Evolutionary conservation across 1,140 invertebrate genomes (phyloP), one percentile per base, ranked within the genome.

Genomic region (Achroia grisella): DNA sequence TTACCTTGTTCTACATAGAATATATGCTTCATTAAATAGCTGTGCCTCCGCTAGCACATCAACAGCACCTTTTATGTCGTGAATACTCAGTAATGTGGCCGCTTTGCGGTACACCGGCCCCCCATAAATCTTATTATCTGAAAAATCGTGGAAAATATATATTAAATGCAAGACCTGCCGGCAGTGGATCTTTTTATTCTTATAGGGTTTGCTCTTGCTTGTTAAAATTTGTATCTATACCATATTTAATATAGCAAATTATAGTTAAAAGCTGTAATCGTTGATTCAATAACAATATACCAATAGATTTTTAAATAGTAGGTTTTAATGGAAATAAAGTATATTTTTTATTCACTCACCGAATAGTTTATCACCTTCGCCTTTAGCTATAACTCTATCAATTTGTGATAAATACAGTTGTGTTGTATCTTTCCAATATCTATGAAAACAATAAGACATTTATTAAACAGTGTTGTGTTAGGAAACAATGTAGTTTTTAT

Each of bases 381-480:
- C 51, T 43, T 56, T 74, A 0, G 74, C 79, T 0, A 63, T 41
- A 1, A 70, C 13, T 31, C 76, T 64, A 11, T 83, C 75, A 28
- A 80, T 68, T 62, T 83, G 79, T 1, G 65, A 51, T 23, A 77
- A 15, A 53, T 80, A 83, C 17, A 71, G 31, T 27, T 71, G 68
- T 5, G 57, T 71, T 4, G 59, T 66, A n/a, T 78, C 70, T 43
- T 83, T 83, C 79, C 76, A 80, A 44, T 72, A 83, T 39, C 78
- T 82, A 23, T n/a, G 34, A 12, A 62, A 71, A 27, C 37, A 50
- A 43, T 28, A 27, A 39, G 9, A 27, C 17, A 23, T 23, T 3
- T 23, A 23, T 23, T 23, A 23, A 6, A 23, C 17, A 23, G n/a
- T n/a, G n/a, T n/a, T n/a, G n/a, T n/a, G n/a, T n/a, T n/a, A n/a